Base-by-base conservation (phyloP, 1,140 invertebrate genomes). In the Drosophila orena region DNA sequence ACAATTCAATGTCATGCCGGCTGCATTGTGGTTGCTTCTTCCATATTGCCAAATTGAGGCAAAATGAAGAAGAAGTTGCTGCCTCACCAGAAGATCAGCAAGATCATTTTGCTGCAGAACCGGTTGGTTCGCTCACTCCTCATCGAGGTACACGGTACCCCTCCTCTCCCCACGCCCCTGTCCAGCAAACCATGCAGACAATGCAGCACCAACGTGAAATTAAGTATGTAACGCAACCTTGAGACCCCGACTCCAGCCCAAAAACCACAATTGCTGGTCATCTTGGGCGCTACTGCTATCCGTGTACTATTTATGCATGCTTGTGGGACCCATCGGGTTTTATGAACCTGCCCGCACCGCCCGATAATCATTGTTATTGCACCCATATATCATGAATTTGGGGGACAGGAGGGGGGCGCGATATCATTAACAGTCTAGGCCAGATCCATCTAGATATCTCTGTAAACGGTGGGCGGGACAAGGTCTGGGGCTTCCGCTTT, bases 1-100 rank as follows among this genome's bases (percentile, higher is more conserved):
- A 79, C 79, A 77, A 83, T 89, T 88, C 84, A 88, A 88, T 83
- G 84, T 83, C 84, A 89, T 11, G 57, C 65, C 40, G 30, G 42
- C 30, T 22, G 24, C 24, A 0, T 4, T 68, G 64, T 73, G 60
- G 58, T 54, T 71, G 47, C 49, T 65, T 54, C 55, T 44, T 57
- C 49, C 50, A 56, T 62, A 78, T 71, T 62, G 44, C 69, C 60
- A 66, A 81, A 77, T 42, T 61, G 49, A 37, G 24, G 24, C 34
- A 38, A 49, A 30, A 10, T n/a, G 37, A 42, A 53, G 57, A 46
- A 74, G 69, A 42, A 27, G 44, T 44, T 43, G 46, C 56, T 49
- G 49, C 49, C 55, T 57, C 57, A 53, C 20, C 71, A 60, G 69
- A 55, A 75, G 60, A 27, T 65, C 49, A 52, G 43, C 66, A 47